Evolutionary conservation across 2,113 vertebrate species (phyloP), one percentile per base, ranked within the genome.

Genomic region (Alaudala cheleensis): DNA sequence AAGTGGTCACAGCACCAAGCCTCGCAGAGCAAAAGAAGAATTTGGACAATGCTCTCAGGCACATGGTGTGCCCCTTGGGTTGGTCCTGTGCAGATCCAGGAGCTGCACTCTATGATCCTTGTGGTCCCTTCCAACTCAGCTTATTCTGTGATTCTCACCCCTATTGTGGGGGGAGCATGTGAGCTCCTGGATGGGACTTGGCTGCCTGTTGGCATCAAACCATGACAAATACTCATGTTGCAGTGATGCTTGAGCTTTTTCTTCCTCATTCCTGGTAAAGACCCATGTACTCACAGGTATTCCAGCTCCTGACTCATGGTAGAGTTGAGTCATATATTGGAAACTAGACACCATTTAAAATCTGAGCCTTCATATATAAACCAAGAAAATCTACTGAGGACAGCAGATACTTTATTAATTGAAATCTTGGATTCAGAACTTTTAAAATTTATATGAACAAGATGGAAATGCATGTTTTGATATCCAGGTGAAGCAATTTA

Each of bases 91-190:
- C 83, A 33, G 22, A 16, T 22, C 12, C 39, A 67, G 23, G 14
- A 53, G 10, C 0, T 45, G 37, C 22, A 53, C 22, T 37, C 12
- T 2, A 12, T 23, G 14, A 69, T 53, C 45, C 62, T 44, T 37
- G 39, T 51, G 45, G 11, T 37, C 14, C 22, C 45, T 69, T 60
- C 31, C 39, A 60, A 13, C 22, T 39, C 18, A 69, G 45, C 14
- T 23, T 22, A 28, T 60, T 33, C 72, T 66, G 29, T 37, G 8
- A 86, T n/a, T 65, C 70, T 81, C 50, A 37, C 5, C 8, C 3
- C 8, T 17, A 2, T 1, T 65, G 11, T 1, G 0, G 28, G 2
- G 15, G 8, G 4, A 34, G 11, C 18, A 29, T n/a, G 8, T 26
- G 34, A 66, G 37, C 1, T 2, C 28, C 29, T 40, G 42, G 17